Conservation (phyloP, 2,113 vertebrate species). For the Gavialis gangeticus region DNA sequence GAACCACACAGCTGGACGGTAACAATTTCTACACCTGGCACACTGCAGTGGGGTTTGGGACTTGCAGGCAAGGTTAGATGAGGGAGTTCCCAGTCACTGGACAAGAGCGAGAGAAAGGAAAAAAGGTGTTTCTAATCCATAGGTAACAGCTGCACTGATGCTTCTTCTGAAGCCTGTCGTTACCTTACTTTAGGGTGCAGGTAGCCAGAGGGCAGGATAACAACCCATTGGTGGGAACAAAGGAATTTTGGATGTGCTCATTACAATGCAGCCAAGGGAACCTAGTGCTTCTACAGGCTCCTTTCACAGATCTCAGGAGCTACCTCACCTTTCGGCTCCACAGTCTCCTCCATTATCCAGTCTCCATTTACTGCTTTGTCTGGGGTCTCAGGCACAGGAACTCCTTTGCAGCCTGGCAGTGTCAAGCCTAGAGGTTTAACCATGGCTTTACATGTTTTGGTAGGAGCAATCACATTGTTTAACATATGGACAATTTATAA, state of each 20-base stretch:
- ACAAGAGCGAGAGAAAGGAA: background rate
- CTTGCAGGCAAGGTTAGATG: background rate
- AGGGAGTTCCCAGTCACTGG: background rate
- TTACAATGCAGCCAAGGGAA: background rate
- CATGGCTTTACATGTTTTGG: background rate
- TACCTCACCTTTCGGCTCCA: background rate
- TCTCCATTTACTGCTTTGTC: background rate
- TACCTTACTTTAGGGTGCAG: background rate
- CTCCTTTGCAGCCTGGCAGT: background rate
- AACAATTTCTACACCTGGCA: background rate
- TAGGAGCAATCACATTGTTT: background rate
- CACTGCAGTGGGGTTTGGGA: background rate
- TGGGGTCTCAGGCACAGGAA: background rate
- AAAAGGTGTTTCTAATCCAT: background rate
- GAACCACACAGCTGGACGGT: background rate
- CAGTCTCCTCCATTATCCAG: background rate
- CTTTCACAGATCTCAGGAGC: background rate
- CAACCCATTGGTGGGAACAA: background rate
- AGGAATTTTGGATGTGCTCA: background rate
- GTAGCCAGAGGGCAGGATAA: background rate
- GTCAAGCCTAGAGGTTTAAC: background rate
- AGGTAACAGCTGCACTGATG: background rate
- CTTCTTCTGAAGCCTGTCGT: background rate
- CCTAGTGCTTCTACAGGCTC: background rate
- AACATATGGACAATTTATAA: rapidly evolving